Evolutionary conservation across 2,113 vertebrate species (phyloP), one percentile per base, ranked within the genome.

Genomic region (Silurus glanis): DNA sequence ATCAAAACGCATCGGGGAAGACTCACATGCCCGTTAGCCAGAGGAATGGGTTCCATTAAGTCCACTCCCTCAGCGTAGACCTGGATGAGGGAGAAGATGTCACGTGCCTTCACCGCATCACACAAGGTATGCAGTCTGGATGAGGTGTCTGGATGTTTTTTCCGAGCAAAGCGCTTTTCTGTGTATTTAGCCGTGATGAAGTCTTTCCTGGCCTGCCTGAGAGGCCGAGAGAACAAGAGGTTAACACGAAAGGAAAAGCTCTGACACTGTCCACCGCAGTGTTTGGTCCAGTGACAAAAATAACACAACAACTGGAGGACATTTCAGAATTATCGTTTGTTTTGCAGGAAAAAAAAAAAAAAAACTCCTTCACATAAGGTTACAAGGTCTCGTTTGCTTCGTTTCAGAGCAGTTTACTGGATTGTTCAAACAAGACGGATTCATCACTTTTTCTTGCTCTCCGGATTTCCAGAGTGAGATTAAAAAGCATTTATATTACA

Each of bases 131-230:
- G 97, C 23, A 99, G 95, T 89, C 95, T 97, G 3, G 96, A 94
- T 0, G 91, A 74, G 0, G 89, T 90, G n/a, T 99, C 98, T 0
- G 90, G 76, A 17, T 96, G 95, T 88, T 96, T 97, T 84, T 95
- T 98, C 87, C 96, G 92, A 17, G 98, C 96, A 0, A 97, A 99
- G 58, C 95, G 96, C 87, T 96, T 97, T 92, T 99, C 98, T 2
- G 97, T 98, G 93, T 99, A 99, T 90, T 99, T 99, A 91, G 98
- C 97, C 5, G 94, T 96, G 91, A 99, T 99, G 93, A 99, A 99
- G 94, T 99, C 98, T 94, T 99, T 99, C 91, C 98, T 96, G 79
- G 97, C 97, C 88, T 97, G 97, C 98, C 98, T 99, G 92, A 49
- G 71, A 84, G 23, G 76, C 21, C 67, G 21, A 83, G 8, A 25